Conservation (phyloP, 2,888 invertebrate species). For the Andrena trimmerana region DNA sequence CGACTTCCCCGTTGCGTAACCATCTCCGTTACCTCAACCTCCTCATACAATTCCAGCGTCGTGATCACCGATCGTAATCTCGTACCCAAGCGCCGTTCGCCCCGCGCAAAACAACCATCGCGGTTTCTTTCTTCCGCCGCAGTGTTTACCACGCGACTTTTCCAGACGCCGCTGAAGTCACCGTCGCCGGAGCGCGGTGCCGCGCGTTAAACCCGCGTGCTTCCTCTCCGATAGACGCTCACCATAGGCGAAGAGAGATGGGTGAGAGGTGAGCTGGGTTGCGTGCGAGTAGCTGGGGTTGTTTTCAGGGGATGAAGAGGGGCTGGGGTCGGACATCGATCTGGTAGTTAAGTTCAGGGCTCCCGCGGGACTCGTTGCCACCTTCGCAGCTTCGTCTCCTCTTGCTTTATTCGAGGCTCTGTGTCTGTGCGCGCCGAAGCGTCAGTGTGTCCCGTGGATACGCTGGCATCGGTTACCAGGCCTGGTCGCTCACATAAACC, state of each 20-base stretch:
- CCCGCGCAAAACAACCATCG: constrained; percentile 14
- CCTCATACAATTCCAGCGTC: no score
- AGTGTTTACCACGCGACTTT: constrained; percentile 13
- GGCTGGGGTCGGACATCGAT: constrained; percentile 82
- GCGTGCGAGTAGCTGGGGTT: constrained; percentile 59
- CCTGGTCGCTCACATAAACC: constrained; percentile 41
- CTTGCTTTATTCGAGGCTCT: constrained; percentile 61
- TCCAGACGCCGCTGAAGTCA: background rate
- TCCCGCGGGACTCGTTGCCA: constrained; percentile 84
- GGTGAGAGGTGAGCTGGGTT: constrained; percentile 40
- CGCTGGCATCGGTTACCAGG: constrained; percentile 31
- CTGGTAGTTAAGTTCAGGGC: constrained; percentile 83
- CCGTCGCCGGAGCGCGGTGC: constrained; percentile 28
- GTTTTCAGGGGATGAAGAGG: constrained; percentile 59
- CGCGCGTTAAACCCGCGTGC: constrained; percentile 49
- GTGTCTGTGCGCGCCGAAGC: background rate
- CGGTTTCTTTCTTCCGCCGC: background rate
- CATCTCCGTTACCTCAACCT: no score
- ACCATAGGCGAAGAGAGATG: constrained; percentile 9
- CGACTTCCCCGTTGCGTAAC: background rate
- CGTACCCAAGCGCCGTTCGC: background rate
- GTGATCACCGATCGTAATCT: background rate
- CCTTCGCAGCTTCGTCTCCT: constrained; percentile 72
- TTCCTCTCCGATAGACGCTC: constrained; percentile 42
- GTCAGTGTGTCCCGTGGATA: constrained; percentile 21